Base-by-base conservation (phyloP, 1,140 invertebrate species). In the Brachionus rotundiformis region DNA sequence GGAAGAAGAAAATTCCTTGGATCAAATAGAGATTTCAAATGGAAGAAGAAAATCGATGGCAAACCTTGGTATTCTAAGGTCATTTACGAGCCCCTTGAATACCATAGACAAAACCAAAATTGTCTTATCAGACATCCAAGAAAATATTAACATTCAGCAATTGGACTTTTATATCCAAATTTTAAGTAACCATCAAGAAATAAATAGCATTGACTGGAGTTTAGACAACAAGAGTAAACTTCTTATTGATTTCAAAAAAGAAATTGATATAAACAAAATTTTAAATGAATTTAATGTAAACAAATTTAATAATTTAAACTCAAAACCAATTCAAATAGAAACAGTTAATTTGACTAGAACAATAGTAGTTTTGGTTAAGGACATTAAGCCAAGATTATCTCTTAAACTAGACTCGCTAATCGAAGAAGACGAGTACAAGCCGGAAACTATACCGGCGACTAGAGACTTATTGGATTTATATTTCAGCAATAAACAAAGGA, bases 181-280 rank as follows among this genome's bases (percentile, higher is more conserved):
- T 16, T 36, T 79, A n/a, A 23, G 31, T n/a, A 79, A 33, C 41
- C 47, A 33, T 2, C 47, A 63, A 16, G 76, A 79, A 59, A 79
- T 79, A 79, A 79, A 79, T 19, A 49, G 54, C 31, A 79, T 79
- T 10, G 31, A 79, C 25, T 79, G 76, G 76, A 79, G 76, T 39
- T 59, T 79, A 11, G 76, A 79, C 23, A 59, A 59, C 25, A 79
- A 79, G 36, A 44, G 76, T 25, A 79, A 79, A 79, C 47, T 79
- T 33, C 11, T 79, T 1, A 79, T 79, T 8, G 76, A 79, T 33
- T 79, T 79, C 29, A 79, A 79, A 79, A 79, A 79, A 79, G 76
- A 79, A 59, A 63, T 79, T 13, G 76, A 79, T 19, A 79, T 79
- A 27, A 63, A 79, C 29, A 59, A 54, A 79, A 19, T 79, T 59